Conservation (phyloP, 1,140 invertebrate genomes). For the Drosophila parvula region DNA sequence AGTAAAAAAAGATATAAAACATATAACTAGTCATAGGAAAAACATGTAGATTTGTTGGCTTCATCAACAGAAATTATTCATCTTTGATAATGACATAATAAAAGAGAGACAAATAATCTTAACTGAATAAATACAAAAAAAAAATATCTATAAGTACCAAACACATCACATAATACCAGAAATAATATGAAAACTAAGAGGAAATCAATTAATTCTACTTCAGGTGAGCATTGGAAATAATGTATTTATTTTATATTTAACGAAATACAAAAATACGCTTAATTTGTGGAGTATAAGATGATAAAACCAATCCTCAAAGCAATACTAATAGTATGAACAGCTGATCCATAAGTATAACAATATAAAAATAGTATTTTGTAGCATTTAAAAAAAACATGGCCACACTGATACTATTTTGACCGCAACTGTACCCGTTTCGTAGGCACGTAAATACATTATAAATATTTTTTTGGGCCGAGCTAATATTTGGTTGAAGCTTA, state of each 20-base stretch:
- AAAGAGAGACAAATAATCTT: neutral
- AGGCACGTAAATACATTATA: constrained; percentile 2
- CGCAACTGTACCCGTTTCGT: neutral
- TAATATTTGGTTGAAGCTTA: constrained; percentile 38
- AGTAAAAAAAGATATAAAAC: neutral
- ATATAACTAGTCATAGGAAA: no score
- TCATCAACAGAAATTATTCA: no score
- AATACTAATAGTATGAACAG: neutral
- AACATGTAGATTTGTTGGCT: no score
- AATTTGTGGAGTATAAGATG: no score
- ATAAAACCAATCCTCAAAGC: no score
- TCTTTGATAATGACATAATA: no score
- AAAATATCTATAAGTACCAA: neutral
- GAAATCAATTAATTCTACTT: neutral
- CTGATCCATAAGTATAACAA: neutral
- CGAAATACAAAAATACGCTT: neutral
- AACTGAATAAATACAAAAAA: no score
- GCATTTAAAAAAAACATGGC: neutral
- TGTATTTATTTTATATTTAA: neutral
- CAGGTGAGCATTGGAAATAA: no score
- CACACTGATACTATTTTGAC: neutral
- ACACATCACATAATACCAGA: neutral
- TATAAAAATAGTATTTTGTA: neutral
- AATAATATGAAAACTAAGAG: neutral
- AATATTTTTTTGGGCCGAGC: constrained; percentile 39